Base-by-base conservation (phyloP, 1,140 invertebrate genomes). In the Solen grandis region DNA sequence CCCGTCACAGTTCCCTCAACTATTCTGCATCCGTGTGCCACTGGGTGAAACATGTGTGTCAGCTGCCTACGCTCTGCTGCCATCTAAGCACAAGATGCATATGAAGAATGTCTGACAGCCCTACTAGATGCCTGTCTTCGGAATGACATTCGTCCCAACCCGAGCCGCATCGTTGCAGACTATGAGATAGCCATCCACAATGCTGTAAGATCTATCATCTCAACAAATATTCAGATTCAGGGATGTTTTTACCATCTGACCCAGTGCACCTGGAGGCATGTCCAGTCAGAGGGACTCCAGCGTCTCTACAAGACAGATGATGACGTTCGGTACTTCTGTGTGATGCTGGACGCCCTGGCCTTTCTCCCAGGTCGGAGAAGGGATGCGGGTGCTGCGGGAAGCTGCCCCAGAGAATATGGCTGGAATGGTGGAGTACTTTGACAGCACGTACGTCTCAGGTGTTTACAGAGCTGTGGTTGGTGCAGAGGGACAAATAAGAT, bases 331-430 rank as follows among this genome's bases (percentile, higher is more conserved):
- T 65, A 79, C 29, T 84, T 81, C 68, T 80, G 60, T 69, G 76
- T 82, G n/a, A 81, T 81, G 78, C 25, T 85, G n/a, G 65, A 84
- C 33, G 70, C 59, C 10, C 63, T 85, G 46, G 82, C 76, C 81
- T 5, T 33, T 66, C 13, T 63, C 36, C 25, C 60, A 57, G 1
- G 76, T 83, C 31, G 19, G 5, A 16, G 60, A 41, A 16, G 81
- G 81, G 1, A 65, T 79, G 63, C 14, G 0, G 0, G 16, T 68
- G 14, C 33, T 82, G 5, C 36, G 16, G 41, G 41, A 74, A 16
- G 35, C 8, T 36, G 68, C 35, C 8, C 63, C 31, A 50, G 46
- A 31, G 14, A 3, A 10, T 22, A 1, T 73, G 19, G 35, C 35
- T 57, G 76, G 35, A 59, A 25, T 72, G 5, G n/a, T 60, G 27